Evolutionary conservation across 2,888 invertebrate genomes (phyloP).

Genomic region (Thymelicus acteon): DNA sequence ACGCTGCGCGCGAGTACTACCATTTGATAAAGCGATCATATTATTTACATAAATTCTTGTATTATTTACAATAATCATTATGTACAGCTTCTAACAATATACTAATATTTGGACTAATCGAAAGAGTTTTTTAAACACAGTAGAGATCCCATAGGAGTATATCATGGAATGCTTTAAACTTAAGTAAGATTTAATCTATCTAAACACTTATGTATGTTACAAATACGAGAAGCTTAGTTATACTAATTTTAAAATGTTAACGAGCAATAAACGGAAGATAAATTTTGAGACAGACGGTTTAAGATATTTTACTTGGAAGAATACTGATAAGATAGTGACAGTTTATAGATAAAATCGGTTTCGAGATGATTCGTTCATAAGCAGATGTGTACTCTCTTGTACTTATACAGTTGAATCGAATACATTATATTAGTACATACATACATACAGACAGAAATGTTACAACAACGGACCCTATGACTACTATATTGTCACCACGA

Average conservation of each 20-base stretch:
- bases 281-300: conserved; percentile 10
- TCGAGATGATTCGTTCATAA: conserved; percentile 11
- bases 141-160: conserved; percentile 82
- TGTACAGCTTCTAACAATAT: conserved; percentile 52
- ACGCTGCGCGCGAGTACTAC: conserved; percentile 38
- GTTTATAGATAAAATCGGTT: background rate
- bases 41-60: conserved; percentile 70
- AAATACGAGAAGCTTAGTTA: conserved; percentile 65
- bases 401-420: conserved; percentile 50
- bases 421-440: conserved; percentile 41
- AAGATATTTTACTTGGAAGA: conserved; percentile 31
- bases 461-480: conserved; percentile 40
- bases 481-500: conserved; percentile 66
- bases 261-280: conserved; percentile 21
- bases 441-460: too few species aligned
- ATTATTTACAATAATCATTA: conserved; percentile 57
- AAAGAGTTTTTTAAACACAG: conserved; percentile 80
- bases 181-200: conserved; percentile 79
- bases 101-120: conserved; percentile 73
- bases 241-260: conserved; percentile 37
- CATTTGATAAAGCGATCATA: conserved; percentile 59
- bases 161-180: conserved; percentile 81
- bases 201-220: conserved; percentile 65
- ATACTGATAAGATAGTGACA: conserved; percentile 37
- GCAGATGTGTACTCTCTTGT: conserved; percentile 45